These are phyloP conservation scores for Agrotis clavis DNA, from an alignment of 2,888 invertebrate species.

Conservation along the genomic window DNA sequence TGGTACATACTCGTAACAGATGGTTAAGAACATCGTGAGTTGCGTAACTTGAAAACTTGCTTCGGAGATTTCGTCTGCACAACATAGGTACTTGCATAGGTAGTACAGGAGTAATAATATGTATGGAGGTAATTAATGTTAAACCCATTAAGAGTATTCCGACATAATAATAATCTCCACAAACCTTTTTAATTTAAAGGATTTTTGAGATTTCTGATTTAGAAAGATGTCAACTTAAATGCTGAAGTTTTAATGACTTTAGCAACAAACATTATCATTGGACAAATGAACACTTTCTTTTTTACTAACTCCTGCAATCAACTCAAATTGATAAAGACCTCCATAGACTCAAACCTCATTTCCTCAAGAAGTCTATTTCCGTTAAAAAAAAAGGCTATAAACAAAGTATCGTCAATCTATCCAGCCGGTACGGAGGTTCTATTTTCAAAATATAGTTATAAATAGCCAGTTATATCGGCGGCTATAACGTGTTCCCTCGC, in stretches of 20 bases:
- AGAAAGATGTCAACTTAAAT: too few relatives aligned
- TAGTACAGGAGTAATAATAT: conserved; percentile 15
- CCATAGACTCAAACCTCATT: background rate
- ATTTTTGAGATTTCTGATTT: background rate
- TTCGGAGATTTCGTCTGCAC: conserved; percentile 46
- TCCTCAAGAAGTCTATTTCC: conserved; percentile 13
- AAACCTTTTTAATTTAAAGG: background rate
- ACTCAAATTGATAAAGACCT: background rate
- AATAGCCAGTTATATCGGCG: conserved; percentile 48
- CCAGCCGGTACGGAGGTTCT: conserved; percentile 45
- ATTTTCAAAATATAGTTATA: conserved; percentile 62
- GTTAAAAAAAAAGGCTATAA: conserved; percentile 25
- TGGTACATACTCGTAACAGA: conserved; percentile 51
- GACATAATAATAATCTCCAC: conserved; percentile 5
- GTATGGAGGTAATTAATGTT: conserved; percentile 27
- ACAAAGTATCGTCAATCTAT: conserved; percentile 26
- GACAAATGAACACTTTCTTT: background rate
- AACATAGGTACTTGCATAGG: conserved; percentile 7
- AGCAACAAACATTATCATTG: too few relatives aligned
- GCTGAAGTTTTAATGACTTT: too few relatives aligned
- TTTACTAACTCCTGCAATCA: background rate
- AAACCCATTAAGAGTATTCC: conserved; percentile 2
- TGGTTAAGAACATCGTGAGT: conserved; percentile 52
- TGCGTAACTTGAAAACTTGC: conserved; percentile 62
- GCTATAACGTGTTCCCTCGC: conserved; percentile 51